These are phyloP conservation scores for Lacanobia oleracea DNA, from an alignment of 2,888 invertebrate species.

Conservation along the genomic window DNA sequence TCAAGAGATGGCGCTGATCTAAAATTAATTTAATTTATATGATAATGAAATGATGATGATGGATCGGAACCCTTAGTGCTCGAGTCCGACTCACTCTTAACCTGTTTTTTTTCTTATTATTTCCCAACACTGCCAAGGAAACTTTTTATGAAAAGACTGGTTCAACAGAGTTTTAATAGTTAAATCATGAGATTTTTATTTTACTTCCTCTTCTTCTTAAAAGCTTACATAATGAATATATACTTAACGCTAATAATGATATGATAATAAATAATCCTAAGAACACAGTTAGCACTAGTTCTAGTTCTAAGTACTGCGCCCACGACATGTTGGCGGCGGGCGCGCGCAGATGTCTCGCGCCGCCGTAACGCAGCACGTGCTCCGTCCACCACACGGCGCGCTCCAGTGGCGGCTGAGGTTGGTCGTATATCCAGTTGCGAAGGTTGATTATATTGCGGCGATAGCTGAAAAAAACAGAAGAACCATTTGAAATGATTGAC, in stretches of 20 bases:
- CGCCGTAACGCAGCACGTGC: slow-evolving; percentile 82
- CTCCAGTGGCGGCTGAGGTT: slow-evolving; percentile 58
- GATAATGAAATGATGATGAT: too few relatives aligned
- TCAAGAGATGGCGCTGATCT: too few relatives aligned
- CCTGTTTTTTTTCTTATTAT: too few relatives aligned
- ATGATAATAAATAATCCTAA: slow-evolving; percentile 2
- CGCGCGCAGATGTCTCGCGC: slow-evolving; percentile 75
- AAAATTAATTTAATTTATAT: too few relatives aligned
- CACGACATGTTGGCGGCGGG: slow-evolving; percentile 74
- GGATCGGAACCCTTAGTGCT: too few relatives aligned
- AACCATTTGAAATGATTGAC: background rate
- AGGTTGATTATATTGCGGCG: slow-evolving; percentile 30
- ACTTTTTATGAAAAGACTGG: background rate
- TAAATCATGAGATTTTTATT: slow-evolving; percentile 7
- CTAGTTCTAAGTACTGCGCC: slow-evolving; percentile 71
- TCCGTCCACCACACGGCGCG: slow-evolving; percentile 76
- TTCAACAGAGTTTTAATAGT: background rate
- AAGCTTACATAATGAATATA: slow-evolving; percentile 7
- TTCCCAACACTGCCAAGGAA: background rate
- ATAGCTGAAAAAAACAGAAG: slow-evolving; percentile 16
- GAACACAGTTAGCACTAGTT: slow-evolving; percentile 56
- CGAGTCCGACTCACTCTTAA: too few relatives aligned
- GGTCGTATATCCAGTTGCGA: slow-evolving; percentile 26
- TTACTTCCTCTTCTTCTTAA: background rate
- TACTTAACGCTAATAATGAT: background rate